Percentiles rank a stretch among this genome's conserved stretches.
Conservation (phyloP, 1,140 invertebrate genomes). For the Eufriesea mexicana region DNA sequence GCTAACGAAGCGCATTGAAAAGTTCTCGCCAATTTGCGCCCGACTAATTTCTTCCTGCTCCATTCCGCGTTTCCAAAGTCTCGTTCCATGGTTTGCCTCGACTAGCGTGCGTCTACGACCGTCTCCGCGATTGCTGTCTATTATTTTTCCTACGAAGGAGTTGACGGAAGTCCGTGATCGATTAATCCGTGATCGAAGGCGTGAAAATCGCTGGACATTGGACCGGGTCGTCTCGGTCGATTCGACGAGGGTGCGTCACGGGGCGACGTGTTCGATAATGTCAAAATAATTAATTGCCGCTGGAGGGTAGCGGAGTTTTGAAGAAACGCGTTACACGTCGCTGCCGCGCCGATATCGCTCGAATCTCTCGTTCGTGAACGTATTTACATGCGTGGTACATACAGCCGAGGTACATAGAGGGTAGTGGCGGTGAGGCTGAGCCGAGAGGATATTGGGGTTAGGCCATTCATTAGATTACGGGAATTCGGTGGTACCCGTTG, state of each 20-base stretch:
- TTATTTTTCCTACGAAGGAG: neutral
- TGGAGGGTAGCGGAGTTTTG: constrained; percentile 52
- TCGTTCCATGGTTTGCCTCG: neutral
- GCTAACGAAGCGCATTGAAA: constrained; percentile 54
- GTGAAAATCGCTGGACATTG: neutral
- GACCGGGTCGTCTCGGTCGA: neutral
- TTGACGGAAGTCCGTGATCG: neutral
- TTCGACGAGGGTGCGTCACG: neutral
- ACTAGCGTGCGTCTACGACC: neutral
- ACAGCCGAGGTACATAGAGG: constrained; percentile 51
- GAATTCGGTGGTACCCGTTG: constrained; percentile 73
- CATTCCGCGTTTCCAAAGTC: neutral
- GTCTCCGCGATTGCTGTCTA: neutral
- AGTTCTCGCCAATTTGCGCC: constrained; percentile 40
- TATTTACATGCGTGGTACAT: constrained; percentile 67
- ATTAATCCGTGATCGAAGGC: neutral
- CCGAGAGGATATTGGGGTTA: constrained; percentile 75
- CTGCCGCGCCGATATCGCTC: constrained; percentile 36
- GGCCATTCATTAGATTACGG: constrained; percentile 81
- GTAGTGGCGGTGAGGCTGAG: constrained; percentile 68
- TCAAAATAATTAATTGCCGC: constrained; percentile 70
- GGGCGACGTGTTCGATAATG: constrained; percentile 50
- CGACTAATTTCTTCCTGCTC: constrained; percentile 26
- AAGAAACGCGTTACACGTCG: constrained; percentile 58
- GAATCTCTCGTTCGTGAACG: constrained; percentile 33